These are phyloP conservation scores for Drosophila kokeensis DNA, from an alignment of 2,888 invertebrate species.

Conservation along the genomic window DNA sequence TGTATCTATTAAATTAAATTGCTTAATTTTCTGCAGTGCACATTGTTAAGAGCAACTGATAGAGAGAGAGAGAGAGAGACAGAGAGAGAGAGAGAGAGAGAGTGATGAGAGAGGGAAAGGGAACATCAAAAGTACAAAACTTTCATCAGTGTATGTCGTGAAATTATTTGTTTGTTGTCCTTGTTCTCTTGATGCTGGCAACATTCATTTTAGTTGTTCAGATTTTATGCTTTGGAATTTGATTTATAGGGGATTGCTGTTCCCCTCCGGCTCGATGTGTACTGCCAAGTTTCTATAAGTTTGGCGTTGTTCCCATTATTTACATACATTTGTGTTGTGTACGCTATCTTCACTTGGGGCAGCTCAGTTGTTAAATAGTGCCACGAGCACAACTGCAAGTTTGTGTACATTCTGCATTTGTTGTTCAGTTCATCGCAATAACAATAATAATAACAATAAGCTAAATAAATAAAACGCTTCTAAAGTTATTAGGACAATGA, in stretches of 20 bases:
- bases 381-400: conserved; percentile 2
- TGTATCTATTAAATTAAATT: conserved; percentile 78
- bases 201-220: conserved; percentile 77
- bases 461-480: conserved; percentile 51
- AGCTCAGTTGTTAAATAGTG: conserved; percentile 26
- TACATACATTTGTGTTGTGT: conserved; percentile 17
- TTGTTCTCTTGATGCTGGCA: conserved; percentile 47
- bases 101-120: neutral
- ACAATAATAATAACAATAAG: conserved; percentile 50
- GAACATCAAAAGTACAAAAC: conserved; percentile 72
- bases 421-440: conserved; percentile 34
- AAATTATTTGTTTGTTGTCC: conserved; percentile 67
- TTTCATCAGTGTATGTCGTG: conserved; percentile 79
- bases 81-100: neutral
- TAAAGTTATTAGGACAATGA: conserved; percentile 13
- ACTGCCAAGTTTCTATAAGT: neutral
- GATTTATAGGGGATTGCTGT: conserved; percentile 62
- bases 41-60: neutral
- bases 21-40: conserved; percentile 70
- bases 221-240: conserved; percentile 71
- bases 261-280: conserved; percentile 3
- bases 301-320: conserved; percentile 35
- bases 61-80: neutral
- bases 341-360: neutral
- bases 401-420: conserved; percentile 1